phyloP scores from a whole-genome alignment of 2,888 invertebrate species.

The Melipona beecheii region DNA sequence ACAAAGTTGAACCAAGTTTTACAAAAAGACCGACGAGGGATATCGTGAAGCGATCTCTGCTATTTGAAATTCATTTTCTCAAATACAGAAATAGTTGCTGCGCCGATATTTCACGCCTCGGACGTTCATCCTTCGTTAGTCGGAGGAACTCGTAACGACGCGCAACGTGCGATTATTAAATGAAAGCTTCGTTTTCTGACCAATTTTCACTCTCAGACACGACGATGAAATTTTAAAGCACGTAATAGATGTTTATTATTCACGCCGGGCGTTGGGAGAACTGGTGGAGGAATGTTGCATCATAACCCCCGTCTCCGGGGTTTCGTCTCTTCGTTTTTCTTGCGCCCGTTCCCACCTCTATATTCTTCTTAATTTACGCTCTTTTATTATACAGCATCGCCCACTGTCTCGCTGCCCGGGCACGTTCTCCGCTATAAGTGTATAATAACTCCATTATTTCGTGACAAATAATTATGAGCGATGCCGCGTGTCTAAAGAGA shows the following conservation, averaged over 20 bases:
- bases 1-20: too few species aligned
- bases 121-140: too few species aligned
- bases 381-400: slow-evolving; percentile 3
- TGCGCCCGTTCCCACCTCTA: not conserved
- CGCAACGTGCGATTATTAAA: not conserved
- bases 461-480: slow-evolving; percentile 8
- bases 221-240: not conserved
- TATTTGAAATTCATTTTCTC: too few species aligned
- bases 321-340: not conserved
- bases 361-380: slow-evolving; percentile 10
- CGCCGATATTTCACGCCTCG: too few species aligned
- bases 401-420: not conserved
- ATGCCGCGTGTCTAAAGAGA: not conserved
- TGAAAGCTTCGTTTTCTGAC: not conserved
- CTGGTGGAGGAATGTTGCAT: not conserved
- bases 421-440: slow-evolving; percentile 2
- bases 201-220: not conserved
- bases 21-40: too few species aligned
- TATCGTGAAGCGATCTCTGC: too few species aligned
- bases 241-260: not conserved
- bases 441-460: slow-evolving; percentile 10
- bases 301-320: not conserved
- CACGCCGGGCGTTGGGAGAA: too few species aligned
- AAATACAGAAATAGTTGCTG: too few species aligned
- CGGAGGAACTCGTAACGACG: too few species aligned